Conservation (phyloP, 2,888 invertebrate genomes). For the Drosophila tripunctata region DNA sequence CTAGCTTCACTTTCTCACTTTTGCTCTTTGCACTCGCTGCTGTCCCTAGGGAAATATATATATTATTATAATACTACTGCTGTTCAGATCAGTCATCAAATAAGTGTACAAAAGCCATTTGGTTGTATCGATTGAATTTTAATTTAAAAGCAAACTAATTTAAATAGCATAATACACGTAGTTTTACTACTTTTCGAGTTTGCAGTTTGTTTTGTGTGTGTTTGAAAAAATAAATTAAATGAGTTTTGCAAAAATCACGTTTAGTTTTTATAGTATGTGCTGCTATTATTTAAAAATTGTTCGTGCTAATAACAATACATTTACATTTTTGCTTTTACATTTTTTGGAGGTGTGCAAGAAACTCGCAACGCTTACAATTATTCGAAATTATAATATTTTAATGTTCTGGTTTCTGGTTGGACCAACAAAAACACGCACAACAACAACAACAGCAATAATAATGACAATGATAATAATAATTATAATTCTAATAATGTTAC, state of each 20-base stretch:
- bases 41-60: slow-evolving; percentile 2
- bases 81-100: too few relatives aligned
- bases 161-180: slow-evolving; percentile 58
- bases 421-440: slow-evolving; percentile 33
- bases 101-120: slow-evolving; percentile 1
- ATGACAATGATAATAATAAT: background rate
- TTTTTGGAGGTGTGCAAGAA: slow-evolving; percentile 72
- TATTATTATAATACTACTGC: too few relatives aligned
- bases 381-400: slow-evolving; percentile 54
- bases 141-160: slow-evolving; percentile 59
- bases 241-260: slow-evolving; percentile 55
- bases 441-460: slow-evolving; percentile 15
- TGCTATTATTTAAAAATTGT: slow-evolving; percentile 40
- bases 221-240: slow-evolving; percentile 67
- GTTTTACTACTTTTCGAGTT: slow-evolving; percentile 48
- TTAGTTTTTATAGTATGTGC: slow-evolving; percentile 10
- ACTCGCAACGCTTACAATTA: slow-evolving; percentile 60
- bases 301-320: slow-evolving; percentile 52
- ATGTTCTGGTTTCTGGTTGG: slow-evolving; percentile 21
- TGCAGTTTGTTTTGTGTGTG: too few relatives aligned
- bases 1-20: background rate
- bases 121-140: slow-evolving; percentile 37
- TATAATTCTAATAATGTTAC: slow-evolving; percentile 10
- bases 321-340: slow-evolving; percentile 31
- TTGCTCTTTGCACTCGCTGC: slow-evolving; percentile 6